Evolutionary conservation across 2,888 invertebrate genomes (phyloP).

Genomic region (Boloria euphrosyne): DNA sequence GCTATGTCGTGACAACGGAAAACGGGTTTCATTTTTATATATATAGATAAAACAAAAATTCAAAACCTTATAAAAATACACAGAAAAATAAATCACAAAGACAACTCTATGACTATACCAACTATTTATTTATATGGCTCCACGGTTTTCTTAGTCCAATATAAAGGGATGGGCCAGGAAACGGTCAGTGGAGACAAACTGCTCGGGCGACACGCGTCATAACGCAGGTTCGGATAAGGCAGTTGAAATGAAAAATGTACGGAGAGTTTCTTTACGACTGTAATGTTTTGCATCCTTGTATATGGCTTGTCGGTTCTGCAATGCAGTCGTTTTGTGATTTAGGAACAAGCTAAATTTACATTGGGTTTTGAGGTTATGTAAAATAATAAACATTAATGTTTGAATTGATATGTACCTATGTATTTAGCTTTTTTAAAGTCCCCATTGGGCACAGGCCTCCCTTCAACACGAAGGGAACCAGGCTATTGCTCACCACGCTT

Average conservation of each 20-base stretch:
- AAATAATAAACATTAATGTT: too few species aligned
- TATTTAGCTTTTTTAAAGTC: too few species aligned
- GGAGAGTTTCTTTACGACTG: slow-evolving; percentile 35
- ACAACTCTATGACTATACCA: background rate
- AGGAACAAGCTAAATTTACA: background rate
- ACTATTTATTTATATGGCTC: slow-evolving; percentile 19
- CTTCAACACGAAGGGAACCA: too few species aligned
- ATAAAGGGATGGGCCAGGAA: slow-evolving; percentile 67
- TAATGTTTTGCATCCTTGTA: slow-evolving; percentile 28
- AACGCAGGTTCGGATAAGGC: slow-evolving; percentile 53
- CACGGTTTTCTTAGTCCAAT: slow-evolving; percentile 38
- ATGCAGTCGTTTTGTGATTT: slow-evolving; percentile 10
- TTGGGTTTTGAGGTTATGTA: too few species aligned
- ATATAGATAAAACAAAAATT: too few species aligned
- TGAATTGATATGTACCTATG: too few species aligned
- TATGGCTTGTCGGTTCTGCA: background rate
- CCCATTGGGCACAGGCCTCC: too few species aligned
- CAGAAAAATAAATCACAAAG: background rate
- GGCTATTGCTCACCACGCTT: too few species aligned
- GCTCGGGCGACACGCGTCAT: slow-evolving; percentile 75
- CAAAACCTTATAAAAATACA: background rate
- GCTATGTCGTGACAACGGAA: too few species aligned
- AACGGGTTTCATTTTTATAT: too few species aligned
- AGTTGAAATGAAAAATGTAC: slow-evolving; percentile 41
- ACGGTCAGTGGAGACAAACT: slow-evolving; percentile 77